Conservation (phyloP, 2,888 invertebrate species). For the Prosapia bicincta region DNA sequence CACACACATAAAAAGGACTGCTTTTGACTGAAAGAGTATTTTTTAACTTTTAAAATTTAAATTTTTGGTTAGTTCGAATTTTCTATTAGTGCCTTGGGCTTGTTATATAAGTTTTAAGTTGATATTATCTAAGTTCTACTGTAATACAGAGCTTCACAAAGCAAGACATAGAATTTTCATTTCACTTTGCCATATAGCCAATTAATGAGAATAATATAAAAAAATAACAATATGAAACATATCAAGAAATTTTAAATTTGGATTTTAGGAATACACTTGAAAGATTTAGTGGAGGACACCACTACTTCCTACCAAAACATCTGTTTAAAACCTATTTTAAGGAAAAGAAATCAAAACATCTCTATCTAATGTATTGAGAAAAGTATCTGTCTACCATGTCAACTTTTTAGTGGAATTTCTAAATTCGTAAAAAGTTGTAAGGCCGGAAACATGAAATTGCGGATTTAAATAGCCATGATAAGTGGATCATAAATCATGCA, state of each 20-base stretch:
- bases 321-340: slow-evolving; percentile 6
- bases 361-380: slow-evolving; percentile 31
- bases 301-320: neutral
- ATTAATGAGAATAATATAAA: neutral
- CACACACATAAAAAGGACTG: too few species aligned
- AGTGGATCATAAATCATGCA: slow-evolving; percentile 30
- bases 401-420: too few species aligned
- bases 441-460: slow-evolving; percentile 34
- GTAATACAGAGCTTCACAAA: too few species aligned
- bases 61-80: too few species aligned
- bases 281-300: neutral
- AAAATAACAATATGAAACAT: neutral
- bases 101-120: too few species aligned
- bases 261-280: slow-evolving; percentile 4
- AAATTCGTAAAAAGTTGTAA: too few species aligned
- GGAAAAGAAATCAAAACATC: slow-evolving; percentile 17
- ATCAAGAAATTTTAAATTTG: slow-evolving; percentile 8
- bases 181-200: neutral
- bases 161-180: neutral
- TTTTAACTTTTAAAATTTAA: too few species aligned
- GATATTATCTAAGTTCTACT: too few species aligned
- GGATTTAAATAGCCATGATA: slow-evolving; percentile 32
- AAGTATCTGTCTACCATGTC: slow-evolving; percentile 29
- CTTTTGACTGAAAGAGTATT: too few species aligned
- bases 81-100: too few species aligned